Base-by-base conservation (phyloP, 2,888 invertebrate species). In the Cheilosia urbana region DNA sequence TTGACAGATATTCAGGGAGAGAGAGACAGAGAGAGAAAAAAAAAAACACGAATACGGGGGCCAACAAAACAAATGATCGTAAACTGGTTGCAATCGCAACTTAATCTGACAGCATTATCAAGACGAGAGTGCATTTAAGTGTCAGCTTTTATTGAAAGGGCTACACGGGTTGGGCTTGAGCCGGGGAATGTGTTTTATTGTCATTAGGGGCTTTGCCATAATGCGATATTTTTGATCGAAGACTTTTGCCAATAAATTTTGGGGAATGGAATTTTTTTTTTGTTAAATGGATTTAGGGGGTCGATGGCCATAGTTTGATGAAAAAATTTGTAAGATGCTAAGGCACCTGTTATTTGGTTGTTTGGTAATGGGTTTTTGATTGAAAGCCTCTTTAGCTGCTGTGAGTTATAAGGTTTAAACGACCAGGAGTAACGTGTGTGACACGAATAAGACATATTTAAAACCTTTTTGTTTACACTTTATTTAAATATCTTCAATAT, bases 91-190 rank as follows among this genome's bases (percentile, higher is more conserved):
- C 76, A 76, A 72, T 81, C 76, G 57, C 13, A 37, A 65, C n/a
- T 49, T 85, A 85, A 85, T 85, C 85, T 81, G 81, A 81, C 85
- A 81, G 85, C 37, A 45, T 40, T 81, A 77, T 85, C 85, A 63
- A 66, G 55, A 40, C 76, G 76, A 80, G 80, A 85, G 85, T 85
- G 85, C 85, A 76, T 85, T 85, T 85, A 66, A 72, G 81, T 85
- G 85, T 85, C 85, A 82, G 51, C 34, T 40, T 75, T 51, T 58
- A 17, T 49, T 58, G 65, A 62, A 81, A 81, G 85, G 85, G 85
- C 72, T 45, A 30, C 27, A 19, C 37, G 47, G 60, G 66, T 66
- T 62, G 49, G 49, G 69, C 53, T 49, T n/a, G 5, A 30, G 53
- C 37, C 37, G 37, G 37, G 13, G 24, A 37, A 19, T 65, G 73